Evolutionary conservation across 2,797 vertebrate genomes (phyloP), one percentile per base, ranked within the genome.

Genomic region (Premnoplex brunnescens): DNA sequence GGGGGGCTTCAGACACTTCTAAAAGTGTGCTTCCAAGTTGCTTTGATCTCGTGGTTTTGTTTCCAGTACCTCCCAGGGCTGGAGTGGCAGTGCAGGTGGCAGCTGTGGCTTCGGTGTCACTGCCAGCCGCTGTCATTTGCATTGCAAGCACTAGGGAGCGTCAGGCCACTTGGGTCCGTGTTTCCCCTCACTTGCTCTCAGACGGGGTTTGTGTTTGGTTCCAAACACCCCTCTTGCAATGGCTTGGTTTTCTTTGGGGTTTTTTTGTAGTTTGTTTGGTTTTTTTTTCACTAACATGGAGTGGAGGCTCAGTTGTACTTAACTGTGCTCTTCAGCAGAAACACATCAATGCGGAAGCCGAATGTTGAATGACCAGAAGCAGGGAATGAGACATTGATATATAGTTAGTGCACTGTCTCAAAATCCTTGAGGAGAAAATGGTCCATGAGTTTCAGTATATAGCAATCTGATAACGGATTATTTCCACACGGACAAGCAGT

Each of bases 121-220:
- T 75, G 54, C 23, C 69, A 80, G 84, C 54, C 52, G 16, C 46
- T 71, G 75, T 52, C 32, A 78, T 89, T 88, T 78, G 37, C 41
- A 69, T 96, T 81, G 32, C 83, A 60, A 54, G 82, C 87, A 73
- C 87, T 92, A 93, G 92, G 41, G 87, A 85, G 91, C 79, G 16
- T 76, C 74, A 89, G 46, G 73, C 46, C 74, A 20, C 85, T 66
- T 19, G 62, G 30, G 16, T 10, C 63, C 30, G 0, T 78, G 73
- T 88, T 95, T 78, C 62, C 48, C 68, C 78, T 81, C 60, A 23
- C 85, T 62, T 64, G 16, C 60, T 85, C 89, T 80, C 43, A 5
- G 28, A 10, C 26, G 48, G 49, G 36, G 32, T 59, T 81, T 71
- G 32, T 41, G 62, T 82, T 78, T 67, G 10, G 8, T 97, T 92